Percentiles rank a stretch among this genome's conserved stretches.
These are phyloP conservation scores for Trachythela sp. DNA, from an alignment of 64 coral and sea anemone species.

Conservation along the genomic window DNA sequence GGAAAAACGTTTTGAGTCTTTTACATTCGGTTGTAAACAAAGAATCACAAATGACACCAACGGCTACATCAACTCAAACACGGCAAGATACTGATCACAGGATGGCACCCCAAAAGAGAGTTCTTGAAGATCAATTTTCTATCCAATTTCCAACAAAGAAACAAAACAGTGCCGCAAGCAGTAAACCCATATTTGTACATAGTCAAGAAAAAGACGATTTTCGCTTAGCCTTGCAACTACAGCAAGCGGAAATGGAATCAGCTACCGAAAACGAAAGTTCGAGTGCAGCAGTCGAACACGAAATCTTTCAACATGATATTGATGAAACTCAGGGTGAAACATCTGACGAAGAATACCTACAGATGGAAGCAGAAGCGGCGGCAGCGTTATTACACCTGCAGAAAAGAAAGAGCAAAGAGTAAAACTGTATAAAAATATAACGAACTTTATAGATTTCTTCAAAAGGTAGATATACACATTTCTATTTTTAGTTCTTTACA, in stretches of 20 bases:
- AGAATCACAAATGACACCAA: background rate
- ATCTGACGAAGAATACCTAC: background rate
- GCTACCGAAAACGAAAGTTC: background rate
- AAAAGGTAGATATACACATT: no score
- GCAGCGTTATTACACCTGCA: background rate
- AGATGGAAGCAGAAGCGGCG: background rate
- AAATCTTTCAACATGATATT: background rate
- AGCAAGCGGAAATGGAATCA: slow-evolving; percentile 49
- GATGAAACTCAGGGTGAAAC: background rate
- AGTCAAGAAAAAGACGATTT: slow-evolving; percentile 36
- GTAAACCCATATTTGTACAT: background rate
- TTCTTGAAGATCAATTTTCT: slow-evolving; percentile 34
- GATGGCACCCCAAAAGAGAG: slow-evolving; percentile 35
- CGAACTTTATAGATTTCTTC: no score
- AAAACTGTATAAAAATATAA: background rate
- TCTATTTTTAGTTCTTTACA: no score
- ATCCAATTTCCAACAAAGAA: slow-evolving; percentile 40
- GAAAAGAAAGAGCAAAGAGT: background rate
- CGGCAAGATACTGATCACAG: slow-evolving; percentile 16
- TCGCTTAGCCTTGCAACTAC: slow-evolving; percentile 31
- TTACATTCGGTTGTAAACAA: background rate
- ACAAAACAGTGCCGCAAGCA: background rate
- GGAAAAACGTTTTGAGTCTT: background rate
- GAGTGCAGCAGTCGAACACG: background rate
- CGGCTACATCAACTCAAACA: no score